Base-by-base conservation (phyloP, 2,888 invertebrate species). In the Nomada ruficornis region DNA sequence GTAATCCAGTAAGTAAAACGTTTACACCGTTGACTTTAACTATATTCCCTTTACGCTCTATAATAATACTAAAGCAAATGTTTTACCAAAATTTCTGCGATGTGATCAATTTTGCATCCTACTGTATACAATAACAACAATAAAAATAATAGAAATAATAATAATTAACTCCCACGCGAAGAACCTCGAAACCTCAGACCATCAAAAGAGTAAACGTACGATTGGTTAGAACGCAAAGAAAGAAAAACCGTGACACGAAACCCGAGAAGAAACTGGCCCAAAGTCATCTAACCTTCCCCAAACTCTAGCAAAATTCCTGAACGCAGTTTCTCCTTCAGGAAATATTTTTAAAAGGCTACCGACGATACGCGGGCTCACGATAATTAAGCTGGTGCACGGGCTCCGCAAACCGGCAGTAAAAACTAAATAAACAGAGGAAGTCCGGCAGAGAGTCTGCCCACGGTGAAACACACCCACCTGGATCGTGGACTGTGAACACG, bases 401-500 rank as follows among this genome's bases (percentile, higher is more conserved):
- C 75, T 86, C 82, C 81, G 67, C 83, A 85, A 86, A 78, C 84
- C 82, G 68, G 71, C 71, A 83, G 84, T 77, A 86, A 89, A 89
- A 89, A 88, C 88, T 89, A 87, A 88, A 89, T 88, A 89, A 89
- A 89, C 87, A 86, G 64, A 83, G 67, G 44, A 74, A 52, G 50
- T 55, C 72, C 73, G 64, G 73, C 55, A 78, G 13, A 42, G 55
- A 47, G 29, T 55, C 60, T 64, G 67, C 73, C 64, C 68, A 72
- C 52, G 55, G 70, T 67, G 81, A 68, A 74, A 67, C 29, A 65
- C 67, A 77, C 55, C 69, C 54, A 70, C 76, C 47, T 75, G 77
- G 77, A 86, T 82, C 63, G 60, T 54, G 54, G 36, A 20, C 42
- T 47, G 44, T 29, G 60, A n/a, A n/a, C 72, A 63, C 64, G 68